Percentiles rank a stretch among this genome's conserved stretches.
phyloP scores from a whole-genome alignment of 2,888 invertebrate species.

The Ditula angustiorana region DNA sequence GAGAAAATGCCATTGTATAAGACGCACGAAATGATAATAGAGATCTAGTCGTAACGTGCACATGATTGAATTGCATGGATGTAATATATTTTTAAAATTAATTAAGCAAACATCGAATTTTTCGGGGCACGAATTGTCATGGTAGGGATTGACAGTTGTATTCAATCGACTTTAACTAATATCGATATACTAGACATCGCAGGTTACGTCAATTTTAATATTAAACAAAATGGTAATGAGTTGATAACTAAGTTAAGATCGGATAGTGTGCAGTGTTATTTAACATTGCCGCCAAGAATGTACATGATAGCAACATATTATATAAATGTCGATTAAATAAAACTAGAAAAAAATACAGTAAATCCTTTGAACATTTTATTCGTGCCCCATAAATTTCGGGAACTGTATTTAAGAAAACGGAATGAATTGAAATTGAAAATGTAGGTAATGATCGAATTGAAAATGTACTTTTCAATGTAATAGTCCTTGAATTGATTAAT shows the following conservation, averaged over 20 bases:
- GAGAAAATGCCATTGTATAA: constrained; percentile 24
- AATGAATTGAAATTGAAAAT: constrained; percentile 18
- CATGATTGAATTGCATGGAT: constrained; percentile 22
- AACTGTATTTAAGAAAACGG: constrained; percentile 22
- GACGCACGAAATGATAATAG: constrained; percentile 25
- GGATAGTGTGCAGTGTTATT: no score
- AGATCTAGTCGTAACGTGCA: constrained; percentile 35
- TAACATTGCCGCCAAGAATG: no score
- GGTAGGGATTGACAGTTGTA: no score
- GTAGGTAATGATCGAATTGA: constrained; percentile 17
- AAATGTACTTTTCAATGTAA: constrained; percentile 22
- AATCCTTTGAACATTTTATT: background rate
- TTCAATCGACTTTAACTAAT: no score
- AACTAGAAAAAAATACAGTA: no score
- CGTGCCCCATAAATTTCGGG: background rate
- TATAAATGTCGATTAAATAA: background rate
- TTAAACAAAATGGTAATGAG: no score
- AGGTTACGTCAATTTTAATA: no score
- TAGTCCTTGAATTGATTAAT: constrained; percentile 55
- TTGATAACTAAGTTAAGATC: no score
- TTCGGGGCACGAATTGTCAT: background rate
- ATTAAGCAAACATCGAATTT: background rate
- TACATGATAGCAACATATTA: no score
- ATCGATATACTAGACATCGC: no score
- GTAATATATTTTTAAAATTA: constrained; percentile 21